These are phyloP conservation scores for Megalopta genalis DNA, from an alignment of 1,140 invertebrate genomes.

Conservation along the genomic window DNA sequence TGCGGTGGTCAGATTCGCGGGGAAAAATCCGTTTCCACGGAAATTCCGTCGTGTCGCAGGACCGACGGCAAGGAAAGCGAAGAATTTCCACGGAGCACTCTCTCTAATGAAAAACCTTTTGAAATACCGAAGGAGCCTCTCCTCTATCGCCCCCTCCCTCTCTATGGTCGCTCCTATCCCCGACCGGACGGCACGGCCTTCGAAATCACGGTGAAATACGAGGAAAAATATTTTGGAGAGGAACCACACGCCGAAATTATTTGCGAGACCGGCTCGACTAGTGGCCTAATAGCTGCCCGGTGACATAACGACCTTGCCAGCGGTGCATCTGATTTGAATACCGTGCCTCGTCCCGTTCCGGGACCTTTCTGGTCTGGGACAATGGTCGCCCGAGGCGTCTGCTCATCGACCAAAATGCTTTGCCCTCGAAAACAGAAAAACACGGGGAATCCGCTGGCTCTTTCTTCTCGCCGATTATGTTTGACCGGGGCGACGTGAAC, in stretches of 20 bases:
- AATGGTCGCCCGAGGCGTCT: constrained; percentile 37
- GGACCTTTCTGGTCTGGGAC: constrained; percentile 39
- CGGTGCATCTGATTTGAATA: constrained; percentile 52
- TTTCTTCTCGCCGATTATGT: not conserved
- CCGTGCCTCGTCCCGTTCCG: constrained; percentile 32
- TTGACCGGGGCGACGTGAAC: not conserved
- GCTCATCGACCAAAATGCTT: constrained; percentile 55
- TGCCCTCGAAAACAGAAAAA: not conserved
- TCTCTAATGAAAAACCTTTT: constrained; percentile 16
- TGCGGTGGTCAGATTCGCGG: not conserved
- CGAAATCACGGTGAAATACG: not conserved
- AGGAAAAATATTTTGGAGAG: not conserved
- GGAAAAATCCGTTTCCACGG: not conserved
- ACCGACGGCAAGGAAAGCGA: not conserved
- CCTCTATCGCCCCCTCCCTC: not conserved
- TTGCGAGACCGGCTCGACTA: constrained; percentile 9
- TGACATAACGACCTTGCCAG: constrained; percentile 54
- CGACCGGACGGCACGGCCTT: not conserved
- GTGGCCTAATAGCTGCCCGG: constrained; percentile 47
- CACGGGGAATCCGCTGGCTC: not conserved
- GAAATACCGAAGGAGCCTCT: constrained; percentile 16
- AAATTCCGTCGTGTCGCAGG: constrained; percentile 12
- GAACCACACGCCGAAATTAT: not conserved
- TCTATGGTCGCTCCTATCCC: not conserved
- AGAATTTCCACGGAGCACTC: not conserved